A percentile compares a stretch with the other conserved stretches of the same genome.
Conservation (phyloP, 92 coral and sea anemone genomes). For the Virgularia gustaviana region DNA sequence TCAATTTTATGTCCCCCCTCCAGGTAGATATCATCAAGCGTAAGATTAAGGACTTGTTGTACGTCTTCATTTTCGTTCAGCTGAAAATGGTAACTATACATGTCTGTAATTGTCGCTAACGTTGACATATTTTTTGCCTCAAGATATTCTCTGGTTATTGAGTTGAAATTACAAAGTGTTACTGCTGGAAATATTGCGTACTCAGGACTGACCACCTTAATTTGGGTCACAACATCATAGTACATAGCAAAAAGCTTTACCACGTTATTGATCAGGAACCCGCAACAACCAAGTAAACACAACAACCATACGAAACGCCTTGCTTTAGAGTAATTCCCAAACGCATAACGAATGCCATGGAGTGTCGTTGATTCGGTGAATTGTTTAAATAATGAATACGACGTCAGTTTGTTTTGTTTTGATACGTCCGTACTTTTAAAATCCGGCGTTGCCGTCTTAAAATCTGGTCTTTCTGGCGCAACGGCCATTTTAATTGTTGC, state of each 20-base stretch:
- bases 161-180: constrained; percentile 60
- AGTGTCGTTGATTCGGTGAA: constrained; percentile 49
- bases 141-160: constrained; percentile 24
- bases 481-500: too few relatives aligned
- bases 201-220: constrained; percentile 22
- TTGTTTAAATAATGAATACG: constrained; percentile 10
- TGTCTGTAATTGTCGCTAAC: too few relatives aligned
- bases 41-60: too few relatives aligned
- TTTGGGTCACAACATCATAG: constrained; percentile 49
- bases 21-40: too few relatives aligned
- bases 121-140: too few relatives aligned
- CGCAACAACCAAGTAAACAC: constrained; percentile 25
- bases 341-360: constrained; percentile 56
- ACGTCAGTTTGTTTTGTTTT: background rate
- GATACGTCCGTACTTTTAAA: too few relatives aligned
- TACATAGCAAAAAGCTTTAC: constrained; percentile 37
- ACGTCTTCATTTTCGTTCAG: too few relatives aligned
- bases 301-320: constrained; percentile 54
- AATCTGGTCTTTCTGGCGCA: too few relatives aligned
- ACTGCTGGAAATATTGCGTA: constrained; percentile 57
- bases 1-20: too few relatives aligned
- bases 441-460: too few relatives aligned
- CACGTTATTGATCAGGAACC: constrained; percentile 14
- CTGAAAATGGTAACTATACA: too few relatives aligned
- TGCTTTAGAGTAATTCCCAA: constrained; percentile 24